Base-by-base conservation (phyloP, 37 sponge, comb jelly and placozoan genomes). In the Petrosia ficiformis region DNA sequence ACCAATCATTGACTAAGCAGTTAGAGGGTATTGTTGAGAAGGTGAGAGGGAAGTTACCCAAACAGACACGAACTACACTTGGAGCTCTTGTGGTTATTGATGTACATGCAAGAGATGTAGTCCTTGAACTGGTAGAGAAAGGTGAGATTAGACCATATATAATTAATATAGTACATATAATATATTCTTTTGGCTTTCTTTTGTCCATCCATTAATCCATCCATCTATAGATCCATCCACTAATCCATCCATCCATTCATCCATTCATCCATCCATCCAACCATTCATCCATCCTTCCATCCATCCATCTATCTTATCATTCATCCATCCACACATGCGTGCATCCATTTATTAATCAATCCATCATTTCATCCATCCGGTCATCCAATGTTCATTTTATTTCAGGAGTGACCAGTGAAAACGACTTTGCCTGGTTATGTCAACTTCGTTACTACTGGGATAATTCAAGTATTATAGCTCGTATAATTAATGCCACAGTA, bases 371-470 rank as follows among this genome's bases (percentile, higher is more conserved):
- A n/a, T n/a, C n/a, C n/a, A n/a, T n/a, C n/a, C 35, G 28, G 37
- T 41, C 58, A 14, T 14, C 28, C 22, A 8, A 25, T 25, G 14
- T 22, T 11, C 29, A 34, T 31, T 48, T 16, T 48, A 25, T 44
- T 69, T 4, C 67, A 80, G 84, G 79, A 10, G 92, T 95, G 16
- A 84, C 35, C 54, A 85, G 85, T 29, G 99, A 98, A 79, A 95
- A 86, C 74, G 96, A 95, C 77, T 98, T 98, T 71, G 67, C 83
- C 40, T 97, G 99, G 99, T 88, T 95, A 57, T 97, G 95, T 80
- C 99, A 97, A 86, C 43, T 97, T 72, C 65, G 99, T 33, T 97
- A 97, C 73, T 97, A 97, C 74, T 97, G 99, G 99, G 95, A 98
- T 76, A 76, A 93, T n/a, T 68, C 80, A 34, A 68, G 90, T 38